These are phyloP conservation scores for Campoletis sonorensis DNA, from an alignment of 1,140 invertebrate genomes.

Conservation along the genomic window DNA sequence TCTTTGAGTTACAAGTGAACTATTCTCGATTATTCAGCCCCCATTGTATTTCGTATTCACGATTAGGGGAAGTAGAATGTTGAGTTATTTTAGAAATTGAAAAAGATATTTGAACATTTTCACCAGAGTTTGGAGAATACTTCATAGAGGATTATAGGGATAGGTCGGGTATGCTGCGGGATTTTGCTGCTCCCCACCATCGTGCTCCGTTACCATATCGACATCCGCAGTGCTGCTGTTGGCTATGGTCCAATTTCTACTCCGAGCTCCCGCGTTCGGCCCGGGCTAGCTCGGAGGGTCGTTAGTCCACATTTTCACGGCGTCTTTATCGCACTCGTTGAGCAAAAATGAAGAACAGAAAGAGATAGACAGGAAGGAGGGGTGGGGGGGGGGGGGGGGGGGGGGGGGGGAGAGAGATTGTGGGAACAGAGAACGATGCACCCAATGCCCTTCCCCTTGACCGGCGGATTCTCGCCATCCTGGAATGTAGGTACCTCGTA, in stretches of 20 bases:
- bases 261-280: slow-evolving; percentile 49
- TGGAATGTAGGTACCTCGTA: not conserved
- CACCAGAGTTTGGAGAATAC: slow-evolving; percentile 2
- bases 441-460: not conserved
- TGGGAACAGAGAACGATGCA: not conserved
- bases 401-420: too few relatives aligned
- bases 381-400: not conserved
- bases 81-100: not conserved
- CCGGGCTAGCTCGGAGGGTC: slow-evolving; percentile 49
- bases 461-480: not conserved
- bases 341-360: not conserved
- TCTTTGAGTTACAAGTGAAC: too few relatives aligned
- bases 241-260: slow-evolving; percentile 66
- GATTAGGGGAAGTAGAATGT: not conserved
- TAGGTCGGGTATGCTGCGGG: slow-evolving; percentile 21
- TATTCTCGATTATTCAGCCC: too few relatives aligned
- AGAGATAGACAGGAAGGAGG: not conserved
- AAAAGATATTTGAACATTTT: not conserved
- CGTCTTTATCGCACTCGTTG: slow-evolving; percentile 58
- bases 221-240: slow-evolving; percentile 74
- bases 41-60: not conserved
- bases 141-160: slow-evolving; percentile 15
- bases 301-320: slow-evolving; percentile 58
- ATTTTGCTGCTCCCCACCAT: slow-evolving; percentile 46
- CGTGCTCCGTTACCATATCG: slow-evolving; percentile 65